Evolutionary conservation across 1,140 invertebrate genomes (phyloP).

Genomic region (Anastrepha ludens): DNA sequence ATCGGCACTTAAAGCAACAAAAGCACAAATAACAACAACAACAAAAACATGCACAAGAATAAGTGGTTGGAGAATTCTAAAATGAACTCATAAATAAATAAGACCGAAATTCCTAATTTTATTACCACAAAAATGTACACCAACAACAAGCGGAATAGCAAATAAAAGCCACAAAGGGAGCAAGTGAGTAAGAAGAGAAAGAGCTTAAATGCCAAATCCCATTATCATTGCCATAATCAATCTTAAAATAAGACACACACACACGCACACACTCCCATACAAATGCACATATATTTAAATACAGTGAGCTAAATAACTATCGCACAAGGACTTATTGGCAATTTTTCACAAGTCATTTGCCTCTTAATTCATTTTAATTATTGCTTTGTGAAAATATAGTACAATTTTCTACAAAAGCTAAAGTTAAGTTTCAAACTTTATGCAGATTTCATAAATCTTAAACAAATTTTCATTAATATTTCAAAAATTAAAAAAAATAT

Average conservation of each 20-base stretch:
- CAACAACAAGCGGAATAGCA: not conserved
- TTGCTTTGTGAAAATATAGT: too few species aligned
- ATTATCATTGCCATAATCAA: constrained; percentile 38
- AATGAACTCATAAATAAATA: constrained; percentile 38
- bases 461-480: too few species aligned
- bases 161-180: not conserved
- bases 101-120: constrained; percentile 21
- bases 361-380: too few species aligned
- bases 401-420: too few species aligned
- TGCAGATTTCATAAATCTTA: too few species aligned
- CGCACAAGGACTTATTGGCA: too few species aligned
- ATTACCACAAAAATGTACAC: constrained; percentile 3
- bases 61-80: constrained; percentile 1
- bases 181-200: not conserved
- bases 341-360: too few species aligned
- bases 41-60: not conserved
- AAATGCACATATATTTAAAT: too few species aligned
- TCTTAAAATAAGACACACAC: not conserved
- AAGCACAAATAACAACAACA: not conserved
- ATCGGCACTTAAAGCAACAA: not conserved
- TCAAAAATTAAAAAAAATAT: too few species aligned
- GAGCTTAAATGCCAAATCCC: constrained; percentile 30
- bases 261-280: not conserved
- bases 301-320: too few species aligned
- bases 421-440: too few species aligned